phyloP scores from a whole-genome alignment of 2,113 vertebrate genomes.

The Tapirus terrestris region DNA sequence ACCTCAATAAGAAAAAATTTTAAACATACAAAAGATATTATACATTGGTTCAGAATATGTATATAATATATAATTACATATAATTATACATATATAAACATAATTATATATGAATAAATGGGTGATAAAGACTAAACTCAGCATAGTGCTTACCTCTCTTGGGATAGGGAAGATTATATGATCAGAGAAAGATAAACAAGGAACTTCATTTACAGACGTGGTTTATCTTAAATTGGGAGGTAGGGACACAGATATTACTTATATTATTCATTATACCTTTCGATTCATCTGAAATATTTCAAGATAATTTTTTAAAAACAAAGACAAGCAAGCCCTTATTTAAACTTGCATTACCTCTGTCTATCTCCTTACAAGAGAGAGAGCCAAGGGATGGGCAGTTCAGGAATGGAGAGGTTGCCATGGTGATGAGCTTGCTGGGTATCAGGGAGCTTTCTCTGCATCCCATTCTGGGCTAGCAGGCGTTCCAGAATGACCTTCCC shows the following conservation, averaged over 20 bases:
- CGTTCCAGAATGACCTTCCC: not conserved
- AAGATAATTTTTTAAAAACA: not conserved
- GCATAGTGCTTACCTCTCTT: not conserved
- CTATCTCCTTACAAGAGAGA: not conserved
- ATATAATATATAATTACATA: not conserved
- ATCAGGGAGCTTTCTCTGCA: not conserved
- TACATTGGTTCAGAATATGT: not conserved
- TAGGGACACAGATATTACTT: not conserved
- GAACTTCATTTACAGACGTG: not conserved
- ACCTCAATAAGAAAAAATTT: not conserved
- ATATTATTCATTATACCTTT: not conserved
- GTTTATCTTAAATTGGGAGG: not conserved
- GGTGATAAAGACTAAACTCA: not conserved
- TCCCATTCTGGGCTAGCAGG: not conserved
- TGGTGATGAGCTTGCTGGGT: not conserved
- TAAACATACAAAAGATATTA: not conserved
- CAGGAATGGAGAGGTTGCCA: not conserved
- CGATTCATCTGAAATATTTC: not conserved
- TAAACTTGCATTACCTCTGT: not conserved
- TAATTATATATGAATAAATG: not conserved
- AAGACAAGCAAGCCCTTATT: not conserved
- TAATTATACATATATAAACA: not conserved
- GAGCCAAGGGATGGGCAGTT: not conserved
- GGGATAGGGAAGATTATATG: not conserved
- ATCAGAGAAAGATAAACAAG: not conserved